Evolutionary conservation across 2,888 invertebrate species (phyloP).

Genomic region (Phyllotreta striolata): DNA sequence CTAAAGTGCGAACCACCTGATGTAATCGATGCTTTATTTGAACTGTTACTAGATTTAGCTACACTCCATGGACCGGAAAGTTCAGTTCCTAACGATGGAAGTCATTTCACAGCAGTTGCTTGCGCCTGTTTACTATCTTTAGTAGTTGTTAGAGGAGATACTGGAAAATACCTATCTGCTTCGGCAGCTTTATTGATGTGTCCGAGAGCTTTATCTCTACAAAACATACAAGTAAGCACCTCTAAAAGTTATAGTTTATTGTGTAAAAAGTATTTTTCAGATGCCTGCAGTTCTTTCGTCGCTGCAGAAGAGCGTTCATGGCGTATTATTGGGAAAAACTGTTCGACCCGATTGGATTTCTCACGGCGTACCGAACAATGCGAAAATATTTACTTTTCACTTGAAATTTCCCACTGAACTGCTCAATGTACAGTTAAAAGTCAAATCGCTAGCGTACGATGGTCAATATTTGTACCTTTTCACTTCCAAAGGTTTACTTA

Average conservation of each 20-base stretch:
- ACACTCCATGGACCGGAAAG: slow-evolving; percentile 72
- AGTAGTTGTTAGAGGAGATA: slow-evolving; percentile 92
- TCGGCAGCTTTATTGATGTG: slow-evolving; percentile 89
- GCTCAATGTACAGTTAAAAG: slow-evolving; percentile 61
- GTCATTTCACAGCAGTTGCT: slow-evolving; percentile 83
- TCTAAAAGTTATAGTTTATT: neutral
- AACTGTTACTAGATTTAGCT: slow-evolving; percentile 83
- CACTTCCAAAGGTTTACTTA: slow-evolving; percentile 83
- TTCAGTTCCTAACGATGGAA: slow-evolving; percentile 69
- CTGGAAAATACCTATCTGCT: slow-evolving; percentile 87
- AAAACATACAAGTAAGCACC: slow-evolving; percentile 78
- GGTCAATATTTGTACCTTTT: slow-evolving; percentile 90
- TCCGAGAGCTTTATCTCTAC: slow-evolving; percentile 76
- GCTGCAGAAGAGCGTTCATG: slow-evolving; percentile 88
- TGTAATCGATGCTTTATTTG: slow-evolving; percentile 81
- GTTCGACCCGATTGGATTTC: slow-evolving; percentile 88
- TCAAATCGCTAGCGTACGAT: slow-evolving; percentile 82
- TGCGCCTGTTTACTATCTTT: slow-evolving; percentile 92
- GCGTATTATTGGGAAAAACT: slow-evolving; percentile 84
- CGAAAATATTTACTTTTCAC: slow-evolving; percentile 74
- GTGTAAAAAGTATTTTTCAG: slow-evolving; percentile 62
- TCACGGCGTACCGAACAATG: slow-evolving; percentile 83
- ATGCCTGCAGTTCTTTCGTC: slow-evolving; percentile 85
- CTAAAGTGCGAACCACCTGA: slow-evolving; percentile 81
- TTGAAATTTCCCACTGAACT: slow-evolving; percentile 64